Evolutionary conservation across 2,888 invertebrate species (phyloP).

Genomic region (Nezara viridula): DNA sequence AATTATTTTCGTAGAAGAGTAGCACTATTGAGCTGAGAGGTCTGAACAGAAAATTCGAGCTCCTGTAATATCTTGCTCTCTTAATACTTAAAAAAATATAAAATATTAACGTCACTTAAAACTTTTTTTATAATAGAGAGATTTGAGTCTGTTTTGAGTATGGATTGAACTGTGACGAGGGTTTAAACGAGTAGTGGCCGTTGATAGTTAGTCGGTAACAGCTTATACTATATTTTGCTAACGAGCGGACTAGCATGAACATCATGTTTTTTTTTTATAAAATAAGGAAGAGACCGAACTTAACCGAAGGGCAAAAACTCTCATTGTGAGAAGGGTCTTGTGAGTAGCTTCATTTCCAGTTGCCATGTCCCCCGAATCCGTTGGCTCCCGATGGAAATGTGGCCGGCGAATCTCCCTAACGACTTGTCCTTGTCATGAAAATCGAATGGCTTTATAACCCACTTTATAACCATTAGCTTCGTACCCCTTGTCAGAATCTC

Average conservation of each 20-base stretch:
- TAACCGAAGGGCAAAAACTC: not conserved
- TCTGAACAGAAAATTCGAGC: no score
- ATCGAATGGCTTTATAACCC: not conserved
- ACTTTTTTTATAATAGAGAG: no score
- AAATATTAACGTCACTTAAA: no score
- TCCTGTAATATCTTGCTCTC: no score
- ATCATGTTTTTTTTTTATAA: not conserved
- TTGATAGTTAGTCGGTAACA: no score
- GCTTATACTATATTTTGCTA: not conserved
- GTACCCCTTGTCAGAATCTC: not conserved
- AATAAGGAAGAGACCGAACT: not conserved
- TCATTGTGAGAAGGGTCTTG: not conserved
- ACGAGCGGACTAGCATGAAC: not conserved
- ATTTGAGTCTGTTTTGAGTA: no score
- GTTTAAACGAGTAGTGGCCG: no score
- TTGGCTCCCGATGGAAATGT: not conserved
- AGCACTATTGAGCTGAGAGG: no score
- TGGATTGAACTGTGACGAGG: no score
- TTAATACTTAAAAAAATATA: no score
- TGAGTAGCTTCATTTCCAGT: slow-evolving; percentile 34
- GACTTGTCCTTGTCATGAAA: not conserved
- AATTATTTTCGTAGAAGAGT: no score
- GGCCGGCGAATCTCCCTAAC: not conserved
- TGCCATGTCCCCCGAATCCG: not conserved
- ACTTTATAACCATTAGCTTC: not conserved